Evolutionary conservation across 2,113 vertebrate genomes (phyloP).

Genomic region (Chaetodon trifascialis): DNA sequence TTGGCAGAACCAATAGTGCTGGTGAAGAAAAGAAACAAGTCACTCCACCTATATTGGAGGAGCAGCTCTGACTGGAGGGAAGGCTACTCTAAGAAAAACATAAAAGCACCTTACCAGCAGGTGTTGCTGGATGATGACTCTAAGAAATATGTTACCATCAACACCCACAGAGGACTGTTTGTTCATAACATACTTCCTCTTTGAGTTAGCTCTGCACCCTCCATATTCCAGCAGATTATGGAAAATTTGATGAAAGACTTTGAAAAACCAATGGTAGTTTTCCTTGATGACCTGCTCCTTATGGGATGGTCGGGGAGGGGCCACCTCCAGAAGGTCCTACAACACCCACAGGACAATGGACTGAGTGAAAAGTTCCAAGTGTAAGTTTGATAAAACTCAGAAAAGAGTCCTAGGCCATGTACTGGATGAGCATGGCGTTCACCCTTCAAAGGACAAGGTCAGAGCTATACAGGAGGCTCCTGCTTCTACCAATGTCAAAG

Average conservation of each 20-base stretch:
- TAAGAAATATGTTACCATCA: constrained; percentile 5
- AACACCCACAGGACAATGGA: constrained; percentile 3
- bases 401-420: constrained; percentile 3
- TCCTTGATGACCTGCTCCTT: background rate
- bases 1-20: constrained; percentile 45
- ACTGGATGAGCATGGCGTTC: background rate
- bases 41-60: constrained; percentile 43
- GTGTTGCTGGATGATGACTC: constrained; percentile 19
- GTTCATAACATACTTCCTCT: background rate
- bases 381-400: background rate
- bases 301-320: background rate
- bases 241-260: background rate
- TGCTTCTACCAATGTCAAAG: background rate
- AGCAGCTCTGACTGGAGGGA: constrained; percentile 50
- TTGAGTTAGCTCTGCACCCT: background rate
- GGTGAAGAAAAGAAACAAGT: constrained; percentile 28
- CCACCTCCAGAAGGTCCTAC: background rate
- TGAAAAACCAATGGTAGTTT: constrained; percentile 1
- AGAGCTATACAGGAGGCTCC: constrained; percentile 28
- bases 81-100: constrained; percentile 44
- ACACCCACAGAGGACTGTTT: constrained; percentile 19
- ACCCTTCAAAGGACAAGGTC: constrained; percentile 4
- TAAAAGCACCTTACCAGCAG: constrained; percentile 48
- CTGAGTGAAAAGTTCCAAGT: constrained; percentile 8
- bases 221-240: background rate